Conservation (phyloP, 2,113 vertebrate genomes). For the Emydura subglobosa region DNA sequence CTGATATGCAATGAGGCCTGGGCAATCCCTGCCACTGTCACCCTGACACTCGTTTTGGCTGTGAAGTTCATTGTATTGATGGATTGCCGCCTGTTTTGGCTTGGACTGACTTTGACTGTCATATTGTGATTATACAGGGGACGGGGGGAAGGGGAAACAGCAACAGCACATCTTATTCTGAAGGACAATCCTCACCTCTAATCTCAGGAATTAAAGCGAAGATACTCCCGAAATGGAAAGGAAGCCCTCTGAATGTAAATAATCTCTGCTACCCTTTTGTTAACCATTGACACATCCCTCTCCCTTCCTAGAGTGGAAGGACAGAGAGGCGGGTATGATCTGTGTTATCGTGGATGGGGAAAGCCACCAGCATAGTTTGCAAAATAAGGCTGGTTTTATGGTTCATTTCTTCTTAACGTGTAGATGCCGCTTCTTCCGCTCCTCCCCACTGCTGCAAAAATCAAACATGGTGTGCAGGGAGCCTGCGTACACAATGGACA, state of each 20-base stretch:
- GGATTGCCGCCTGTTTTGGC: neutral
- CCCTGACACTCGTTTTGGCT: neutral
- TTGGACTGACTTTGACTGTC: neutral
- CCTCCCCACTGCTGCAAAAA: neutral
- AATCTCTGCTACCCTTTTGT: neutral
- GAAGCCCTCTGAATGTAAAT: no score
- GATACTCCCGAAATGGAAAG: neutral
- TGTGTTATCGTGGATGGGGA: neutral
- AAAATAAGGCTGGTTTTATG: neutral
- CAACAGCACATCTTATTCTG: fast-evolving
- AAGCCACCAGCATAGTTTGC: neutral
- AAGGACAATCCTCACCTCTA: neutral
- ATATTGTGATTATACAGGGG: neutral
- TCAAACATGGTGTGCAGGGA: constrained; percentile 11
- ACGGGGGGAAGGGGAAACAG: neutral
- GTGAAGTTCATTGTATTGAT: neutral
- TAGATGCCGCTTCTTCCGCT: neutral
- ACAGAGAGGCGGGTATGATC: neutral
- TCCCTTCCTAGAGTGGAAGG: fast-evolving
- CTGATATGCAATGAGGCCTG: neutral
- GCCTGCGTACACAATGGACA: neutral
- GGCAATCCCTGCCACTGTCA: fast-evolving
- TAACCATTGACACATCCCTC: fast-evolving
- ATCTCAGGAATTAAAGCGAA: neutral
- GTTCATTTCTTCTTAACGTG: neutral